phyloP scores from a whole-genome alignment of 2,797 vertebrate species.

The Melanotaenia parkinsoni region DNA sequence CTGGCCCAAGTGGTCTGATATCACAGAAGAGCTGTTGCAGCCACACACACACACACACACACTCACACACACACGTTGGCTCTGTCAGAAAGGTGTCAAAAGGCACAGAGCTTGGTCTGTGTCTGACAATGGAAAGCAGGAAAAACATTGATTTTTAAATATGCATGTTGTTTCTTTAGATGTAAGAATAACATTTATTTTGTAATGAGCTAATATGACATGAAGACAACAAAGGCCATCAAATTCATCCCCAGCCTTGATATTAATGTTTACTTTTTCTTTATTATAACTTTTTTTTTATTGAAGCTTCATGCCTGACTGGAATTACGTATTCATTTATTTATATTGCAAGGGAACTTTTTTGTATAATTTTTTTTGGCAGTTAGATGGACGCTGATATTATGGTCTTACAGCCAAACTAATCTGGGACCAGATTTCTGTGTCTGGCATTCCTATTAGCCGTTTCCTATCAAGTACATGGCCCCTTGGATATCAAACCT shows the following conservation, averaged over 20 bases:
- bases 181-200: not conserved
- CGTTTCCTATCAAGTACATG: conserved; percentile 37
- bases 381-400: conserved; percentile 25
- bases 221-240: not conserved
- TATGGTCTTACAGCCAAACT: conserved; percentile 8
- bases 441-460: conserved; percentile 29
- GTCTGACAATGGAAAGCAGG: not conserved
- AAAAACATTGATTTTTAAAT: not conserved
- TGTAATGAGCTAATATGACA: not conserved
- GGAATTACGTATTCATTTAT: not conserved
- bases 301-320: not conserved
- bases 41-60: no score
- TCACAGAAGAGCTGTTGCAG: not conserved
- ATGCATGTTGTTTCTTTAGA: not conserved
- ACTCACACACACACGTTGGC: no score
- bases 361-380: conserved; percentile 17
- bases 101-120: not conserved
- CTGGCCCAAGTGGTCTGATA: not conserved
- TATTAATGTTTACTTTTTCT: not conserved
- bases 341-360: not conserved
- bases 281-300: not conserved
- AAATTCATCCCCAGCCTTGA: not conserved
- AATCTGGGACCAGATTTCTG: conserved; percentile 18
- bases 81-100: no score
- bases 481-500: conserved; percentile 23